Evolutionary conservation across 2,113 vertebrate genomes (phyloP).

Genomic region (Cyprinus carpio): DNA sequence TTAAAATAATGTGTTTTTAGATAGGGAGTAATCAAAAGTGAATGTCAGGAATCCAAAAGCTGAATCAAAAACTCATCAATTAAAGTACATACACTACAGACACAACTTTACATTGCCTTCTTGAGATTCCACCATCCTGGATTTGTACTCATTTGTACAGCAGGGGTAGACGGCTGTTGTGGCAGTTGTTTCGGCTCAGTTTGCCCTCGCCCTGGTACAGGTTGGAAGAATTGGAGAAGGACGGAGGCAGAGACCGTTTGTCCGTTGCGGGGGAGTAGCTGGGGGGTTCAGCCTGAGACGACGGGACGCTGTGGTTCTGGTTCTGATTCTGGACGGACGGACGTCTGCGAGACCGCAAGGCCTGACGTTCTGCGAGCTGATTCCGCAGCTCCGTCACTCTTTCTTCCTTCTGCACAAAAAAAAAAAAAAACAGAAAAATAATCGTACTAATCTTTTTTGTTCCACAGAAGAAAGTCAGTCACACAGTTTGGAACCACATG

Average conservation of each 20-base stretch:
- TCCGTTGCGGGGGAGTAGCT: conserved; percentile 74
- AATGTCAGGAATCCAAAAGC: not conserved
- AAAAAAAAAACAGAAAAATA: too few relatives aligned
- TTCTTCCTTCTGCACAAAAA: conserved; percentile 84
- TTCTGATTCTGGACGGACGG: conserved; percentile 68
- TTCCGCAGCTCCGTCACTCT: conserved; percentile 87
- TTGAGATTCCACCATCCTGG: not conserved
- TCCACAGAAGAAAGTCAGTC: not conserved
- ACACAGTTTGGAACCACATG: not conserved
- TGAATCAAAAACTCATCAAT: not conserved
- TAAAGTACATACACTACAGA: conserved; percentile 7
- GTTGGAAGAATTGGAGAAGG: conserved; percentile 78
- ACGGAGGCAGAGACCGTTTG: conserved; percentile 74
- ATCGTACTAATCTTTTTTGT: too few relatives aligned
- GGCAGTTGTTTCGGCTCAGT: conserved; percentile 87
- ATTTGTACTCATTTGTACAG: conserved; percentile 83
- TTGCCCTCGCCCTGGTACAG: conserved; percentile 87
- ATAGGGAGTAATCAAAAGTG: not conserved
- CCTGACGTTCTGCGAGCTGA: conserved; percentile 87
- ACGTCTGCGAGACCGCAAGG: conserved; percentile 83
- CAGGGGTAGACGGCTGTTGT: conserved; percentile 90
- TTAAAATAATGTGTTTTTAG: not conserved
- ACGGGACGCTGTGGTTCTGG: conserved; percentile 67
- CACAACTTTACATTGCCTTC: not conserved
- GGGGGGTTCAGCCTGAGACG: conserved; percentile 70